phyloP scores from a whole-genome alignment of 2,888 invertebrate genomes.

The Eristalis intricaria region DNA sequence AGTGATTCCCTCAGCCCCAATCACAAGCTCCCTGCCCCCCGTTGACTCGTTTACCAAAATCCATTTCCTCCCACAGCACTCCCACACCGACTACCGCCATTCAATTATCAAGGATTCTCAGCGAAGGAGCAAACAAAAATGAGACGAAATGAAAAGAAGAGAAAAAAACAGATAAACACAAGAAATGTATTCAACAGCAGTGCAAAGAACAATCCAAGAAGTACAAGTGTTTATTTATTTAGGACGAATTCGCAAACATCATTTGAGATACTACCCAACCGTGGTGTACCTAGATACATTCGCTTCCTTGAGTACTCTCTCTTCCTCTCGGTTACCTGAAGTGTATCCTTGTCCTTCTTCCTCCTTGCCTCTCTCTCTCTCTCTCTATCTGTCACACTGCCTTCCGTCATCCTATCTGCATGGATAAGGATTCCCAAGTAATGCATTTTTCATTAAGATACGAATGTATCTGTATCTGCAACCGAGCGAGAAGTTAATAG shows the following conservation, averaged over 20 bases:
- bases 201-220: conserved; percentile 46
- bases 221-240: conserved; percentile 54
- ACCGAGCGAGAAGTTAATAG: neutral
- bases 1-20: neutral
- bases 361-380: too few species aligned
- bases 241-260: conserved; percentile 59
- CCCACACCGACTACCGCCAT: neutral
- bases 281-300: conserved; percentile 1
- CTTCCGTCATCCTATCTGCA: neutral
- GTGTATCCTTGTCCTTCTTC: neutral
- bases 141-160: neutral
- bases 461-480: conserved; percentile 12
- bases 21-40: neutral
- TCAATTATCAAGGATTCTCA: neutral
- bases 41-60: neutral
- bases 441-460: conserved; percentile 51
- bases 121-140: neutral
- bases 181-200: conserved; percentile 34
- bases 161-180: conserved; percentile 27
- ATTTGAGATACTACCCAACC: neutral
- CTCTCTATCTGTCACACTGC: neutral
- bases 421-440: neutral
- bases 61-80: neutral
- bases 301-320: conserved; percentile 34
- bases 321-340: conserved; percentile 30